Evolutionary conservation across 2,888 invertebrate genomes (phyloP), one percentile per base, ranked within the genome.

Genomic region (Nomada goodeniana): DNA sequence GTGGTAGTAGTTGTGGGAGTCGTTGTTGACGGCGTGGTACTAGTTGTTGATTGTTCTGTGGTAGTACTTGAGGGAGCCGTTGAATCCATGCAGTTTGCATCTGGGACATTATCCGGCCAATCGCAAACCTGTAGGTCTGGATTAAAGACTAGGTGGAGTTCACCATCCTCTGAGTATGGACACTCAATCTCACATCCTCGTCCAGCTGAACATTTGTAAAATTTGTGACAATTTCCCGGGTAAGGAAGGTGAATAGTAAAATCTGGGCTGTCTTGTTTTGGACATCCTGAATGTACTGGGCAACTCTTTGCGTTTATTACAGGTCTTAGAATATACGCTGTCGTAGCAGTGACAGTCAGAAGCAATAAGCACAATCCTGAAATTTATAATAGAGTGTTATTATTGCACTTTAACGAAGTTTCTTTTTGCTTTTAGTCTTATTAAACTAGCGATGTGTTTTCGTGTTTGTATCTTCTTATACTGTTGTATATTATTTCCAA

Each of bases 101-200:
- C 0, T 29, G 47, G 20, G 1, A 71, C 88, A 86, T 23, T 77
- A 13, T 7, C 73, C 15, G 18, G 84, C 84, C 83, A 90, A 53
- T 90, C 90, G 20, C 92, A 92, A 4, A 90, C 86, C 78, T 86
- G 67, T 2, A 76, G 3, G 2, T 71, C 0, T 0, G 85, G 74
- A 69, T 90, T 91, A 60, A 82, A 91, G 13, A 84, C 68, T 15
- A 7, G 87, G 0, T 9, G 20, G 1, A 4, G 9, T 10, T 10
- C 13, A 2, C 9, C 20, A 50, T 26, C 85, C 72, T n/a, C 80
- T 53, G 0, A 11, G 15, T 2, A 23, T 0, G 88, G 87, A 81
- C 88, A 91, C 1, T 57, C n/a, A 65, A 80, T 53, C n/a, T 76
- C 0, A 9, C 73, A 63, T 59, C 80, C 85, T 2, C 52, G 0